Percentiles rank a stretch among this genome's conserved stretches.
Conservation (phyloP, 2,113 vertebrate species). For the Rhinichthys klamathensis region DNA sequence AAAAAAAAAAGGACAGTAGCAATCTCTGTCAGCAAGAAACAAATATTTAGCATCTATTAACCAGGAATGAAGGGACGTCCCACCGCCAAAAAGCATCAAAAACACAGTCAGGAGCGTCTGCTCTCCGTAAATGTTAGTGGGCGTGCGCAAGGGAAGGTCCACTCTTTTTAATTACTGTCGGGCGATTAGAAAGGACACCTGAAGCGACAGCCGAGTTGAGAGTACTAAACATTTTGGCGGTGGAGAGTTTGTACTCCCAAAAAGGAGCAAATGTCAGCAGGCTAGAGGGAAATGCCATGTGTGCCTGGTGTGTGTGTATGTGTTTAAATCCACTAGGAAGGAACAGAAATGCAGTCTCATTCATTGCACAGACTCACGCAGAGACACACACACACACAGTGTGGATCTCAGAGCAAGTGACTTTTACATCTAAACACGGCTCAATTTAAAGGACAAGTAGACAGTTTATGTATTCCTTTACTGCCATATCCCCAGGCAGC, state of each 20-base stretch:
- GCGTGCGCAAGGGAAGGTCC: constrained; percentile 60
- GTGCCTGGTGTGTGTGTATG: constrained; percentile 13
- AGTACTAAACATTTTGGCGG: constrained; percentile 52
- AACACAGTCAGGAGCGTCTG: constrained; percentile 67
- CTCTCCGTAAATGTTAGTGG: constrained; percentile 69
- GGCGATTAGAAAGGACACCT: constrained; percentile 65
- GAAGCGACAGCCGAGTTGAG: constrained; percentile 49
- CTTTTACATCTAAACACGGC: neutral
- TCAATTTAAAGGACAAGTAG: constrained; percentile 27
- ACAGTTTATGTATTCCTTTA: constrained; percentile 26
- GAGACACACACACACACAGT: neutral
- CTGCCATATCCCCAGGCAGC: neutral
- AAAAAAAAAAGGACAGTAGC: constrained; percentile 35
- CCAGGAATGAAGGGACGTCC: constrained; percentile 55
- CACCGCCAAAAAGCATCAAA: constrained; percentile 61
- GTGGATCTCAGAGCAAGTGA: neutral
- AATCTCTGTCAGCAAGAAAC: constrained; percentile 60
- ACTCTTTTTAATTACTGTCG: constrained; percentile 61
- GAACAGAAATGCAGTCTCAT: constrained; percentile 8
- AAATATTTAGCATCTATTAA: constrained; percentile 70
- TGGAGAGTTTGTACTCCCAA: constrained; percentile 60
- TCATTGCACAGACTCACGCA: neutral
- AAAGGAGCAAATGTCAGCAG: constrained; percentile 68
- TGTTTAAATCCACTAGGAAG: constrained; percentile 30
- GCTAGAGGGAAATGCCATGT: constrained; percentile 58